Evolutionary conservation across 2,113 vertebrate species (phyloP).

Genomic region (Barnardius zonarius): DNA sequence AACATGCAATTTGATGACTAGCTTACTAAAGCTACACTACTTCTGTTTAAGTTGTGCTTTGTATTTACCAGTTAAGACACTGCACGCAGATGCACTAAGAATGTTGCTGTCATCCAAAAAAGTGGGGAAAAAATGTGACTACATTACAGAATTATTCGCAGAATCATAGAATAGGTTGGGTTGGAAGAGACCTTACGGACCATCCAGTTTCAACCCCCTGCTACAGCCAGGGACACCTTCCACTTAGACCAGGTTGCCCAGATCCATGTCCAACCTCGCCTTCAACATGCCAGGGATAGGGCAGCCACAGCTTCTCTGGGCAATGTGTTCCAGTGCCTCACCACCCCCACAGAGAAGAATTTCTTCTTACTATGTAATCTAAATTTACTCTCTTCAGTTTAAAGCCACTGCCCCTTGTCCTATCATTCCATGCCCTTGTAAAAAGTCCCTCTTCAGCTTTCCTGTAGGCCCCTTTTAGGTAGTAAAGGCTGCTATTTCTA

Average conservation of each 20-base stretch:
- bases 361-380: background rate
- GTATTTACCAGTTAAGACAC: slow-evolving; percentile 3
- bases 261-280: background rate
- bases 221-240: background rate
- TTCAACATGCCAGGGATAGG: background rate
- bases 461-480: background rate
- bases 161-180: background rate
- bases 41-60: background rate
- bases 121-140: background rate
- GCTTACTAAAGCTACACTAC: background rate
- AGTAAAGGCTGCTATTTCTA: background rate
- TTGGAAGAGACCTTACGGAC: background rate
- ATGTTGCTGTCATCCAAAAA: slow-evolving; percentile 14
- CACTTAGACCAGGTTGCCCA: background rate
- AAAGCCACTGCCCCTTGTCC: background rate
- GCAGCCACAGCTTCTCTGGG: background rate
- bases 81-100: background rate
- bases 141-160: background rate
- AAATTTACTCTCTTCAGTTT: background rate
- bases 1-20: background rate
- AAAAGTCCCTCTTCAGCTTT: background rate
- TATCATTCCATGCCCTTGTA: background rate
- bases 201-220: background rate
- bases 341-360: background rate
- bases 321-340: background rate